phyloP scores from a whole-genome alignment of 2,888 invertebrate species.

The Brachypalpus laphriformis region DNA sequence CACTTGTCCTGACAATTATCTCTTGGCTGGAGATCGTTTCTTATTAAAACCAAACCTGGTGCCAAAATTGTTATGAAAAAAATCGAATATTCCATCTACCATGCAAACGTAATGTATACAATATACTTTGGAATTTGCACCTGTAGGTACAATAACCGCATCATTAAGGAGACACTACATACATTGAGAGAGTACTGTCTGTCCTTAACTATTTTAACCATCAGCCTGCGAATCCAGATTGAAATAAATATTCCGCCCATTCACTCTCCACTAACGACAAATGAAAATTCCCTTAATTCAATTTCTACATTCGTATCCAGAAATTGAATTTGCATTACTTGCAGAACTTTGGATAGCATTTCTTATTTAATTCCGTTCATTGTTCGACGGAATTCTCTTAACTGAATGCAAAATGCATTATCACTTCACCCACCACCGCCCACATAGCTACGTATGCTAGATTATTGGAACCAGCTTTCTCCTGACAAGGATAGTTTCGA shows the following conservation, averaged over 20 bases:
- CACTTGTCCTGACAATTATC: too few relatives aligned
- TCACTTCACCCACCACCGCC: neutral
- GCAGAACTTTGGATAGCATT: neutral
- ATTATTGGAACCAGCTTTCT: neutral
- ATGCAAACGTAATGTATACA: too few relatives aligned
- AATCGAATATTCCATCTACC: too few relatives aligned
- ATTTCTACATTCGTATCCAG: neutral
- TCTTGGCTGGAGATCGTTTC: too few relatives aligned
- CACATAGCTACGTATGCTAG: neutral
- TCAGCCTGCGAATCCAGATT: neutral
- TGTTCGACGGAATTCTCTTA: constrained; percentile 11
- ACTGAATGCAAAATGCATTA: constrained; percentile 20
- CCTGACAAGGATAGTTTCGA: neutral
- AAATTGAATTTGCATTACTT: neutral
- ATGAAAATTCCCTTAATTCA: neutral
- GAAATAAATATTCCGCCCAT: neutral
- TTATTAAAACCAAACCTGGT: too few relatives aligned
- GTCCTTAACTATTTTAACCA: too few relatives aligned
- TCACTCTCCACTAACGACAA: neutral
- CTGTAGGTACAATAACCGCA: too few relatives aligned
- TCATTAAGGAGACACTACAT: too few relatives aligned
- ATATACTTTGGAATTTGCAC: too few relatives aligned
- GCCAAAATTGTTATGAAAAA: too few relatives aligned
- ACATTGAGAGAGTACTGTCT: too few relatives aligned
- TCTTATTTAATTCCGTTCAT: neutral